Percentiles rank a stretch among this genome's conserved stretches.
Evolutionary conservation across 2,888 invertebrate genomes (phyloP).

Genomic region (Rapana venosa): DNA sequence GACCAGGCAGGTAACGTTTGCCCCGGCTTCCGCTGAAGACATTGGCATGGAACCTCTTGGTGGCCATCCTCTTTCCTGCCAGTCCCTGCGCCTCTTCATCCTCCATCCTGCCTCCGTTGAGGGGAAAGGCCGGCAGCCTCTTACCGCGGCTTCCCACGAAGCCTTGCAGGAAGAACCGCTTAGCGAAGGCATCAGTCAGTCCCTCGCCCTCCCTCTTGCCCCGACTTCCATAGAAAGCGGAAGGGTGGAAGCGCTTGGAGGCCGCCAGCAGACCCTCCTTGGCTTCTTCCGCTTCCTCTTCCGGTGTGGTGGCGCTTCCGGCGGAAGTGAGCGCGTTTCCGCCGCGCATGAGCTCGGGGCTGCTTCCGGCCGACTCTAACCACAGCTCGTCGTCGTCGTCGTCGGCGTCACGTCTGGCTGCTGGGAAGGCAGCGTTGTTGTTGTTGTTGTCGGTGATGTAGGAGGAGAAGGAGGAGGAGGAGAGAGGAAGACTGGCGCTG

Average conservation of each 20-base stretch:
- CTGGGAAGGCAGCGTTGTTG: background rate
- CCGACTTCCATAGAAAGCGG: slow-evolving; percentile 37
- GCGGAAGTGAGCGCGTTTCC: background rate
- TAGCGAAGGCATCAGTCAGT: background rate
- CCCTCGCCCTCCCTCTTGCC: slow-evolving; percentile 23
- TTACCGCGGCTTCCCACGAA: slow-evolving; percentile 17
- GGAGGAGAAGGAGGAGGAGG: background rate
- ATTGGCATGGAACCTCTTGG: slow-evolving; percentile 42
- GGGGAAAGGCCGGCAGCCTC: background rate
- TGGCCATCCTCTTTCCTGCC: background rate
- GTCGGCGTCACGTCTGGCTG: background rate
- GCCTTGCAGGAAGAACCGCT: slow-evolving; percentile 29
- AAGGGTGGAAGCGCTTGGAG: slow-evolving; percentile 35
- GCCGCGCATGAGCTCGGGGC: background rate
- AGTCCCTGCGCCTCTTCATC: background rate
- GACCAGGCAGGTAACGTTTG: slow-evolving; percentile 45
- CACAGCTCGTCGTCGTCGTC: slow-evolving; percentile 22
- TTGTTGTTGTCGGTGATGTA: background rate
- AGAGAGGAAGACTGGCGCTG: background rate
- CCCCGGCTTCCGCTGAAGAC: slow-evolving; percentile 45
- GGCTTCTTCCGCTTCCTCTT: background rate
- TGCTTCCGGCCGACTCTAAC: background rate
- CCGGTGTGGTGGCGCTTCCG: background rate
- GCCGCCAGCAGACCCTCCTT: background rate
- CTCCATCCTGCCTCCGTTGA: background rate